Percentiles rank a stretch among this genome's conserved stretches.
Conservation (phyloP, 2,888 invertebrate species). For the Apoderus coryli region DNA sequence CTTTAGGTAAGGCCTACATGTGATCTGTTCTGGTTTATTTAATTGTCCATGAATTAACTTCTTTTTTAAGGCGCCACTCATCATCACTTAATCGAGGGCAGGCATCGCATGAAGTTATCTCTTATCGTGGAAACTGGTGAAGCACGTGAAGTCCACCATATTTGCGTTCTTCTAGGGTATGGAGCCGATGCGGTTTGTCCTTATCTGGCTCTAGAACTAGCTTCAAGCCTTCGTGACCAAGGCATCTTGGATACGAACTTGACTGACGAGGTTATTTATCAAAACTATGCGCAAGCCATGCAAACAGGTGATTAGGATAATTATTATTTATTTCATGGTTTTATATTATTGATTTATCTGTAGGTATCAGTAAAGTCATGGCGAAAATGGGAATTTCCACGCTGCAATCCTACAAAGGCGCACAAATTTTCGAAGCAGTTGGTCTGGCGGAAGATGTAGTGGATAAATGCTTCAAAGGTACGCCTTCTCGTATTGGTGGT, state of each 20-base stretch:
- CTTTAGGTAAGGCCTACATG: slow-evolving; percentile 39
- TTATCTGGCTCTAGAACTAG: slow-evolving; percentile 89
- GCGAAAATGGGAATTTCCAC: slow-evolving; percentile 99
- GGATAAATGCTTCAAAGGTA: slow-evolving; percentile 77
- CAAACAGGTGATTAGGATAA: slow-evolving; percentile 23
- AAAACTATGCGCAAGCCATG: slow-evolving; percentile 73
- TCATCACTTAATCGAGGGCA: slow-evolving; percentile 86
- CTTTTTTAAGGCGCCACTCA: slow-evolving; percentile 64
- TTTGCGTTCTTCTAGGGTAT: slow-evolving; percentile 87
- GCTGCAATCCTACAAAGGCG: slow-evolving; percentile 95
- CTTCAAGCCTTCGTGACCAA: slow-evolving; percentile 72
- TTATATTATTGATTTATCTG: too few species aligned
- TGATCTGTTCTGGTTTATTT: slow-evolving; percentile 3
- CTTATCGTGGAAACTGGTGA: slow-evolving; percentile 92
- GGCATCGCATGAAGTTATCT: slow-evolving; percentile 92
- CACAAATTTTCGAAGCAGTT: slow-evolving; percentile 98
- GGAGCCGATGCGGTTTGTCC: slow-evolving; percentile 98
- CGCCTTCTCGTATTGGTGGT: slow-evolving; percentile 67
- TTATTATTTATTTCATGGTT: too few species aligned
- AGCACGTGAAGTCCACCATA: slow-evolving; percentile 90
- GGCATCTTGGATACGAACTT: slow-evolving; percentile 64
- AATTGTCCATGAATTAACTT: too few species aligned
- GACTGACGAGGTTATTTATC: slow-evolving; percentile 68
- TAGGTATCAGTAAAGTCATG: slow-evolving; percentile 61
- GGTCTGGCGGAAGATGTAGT: slow-evolving; percentile 86